phyloP scores from a whole-genome alignment of 2,113 vertebrate genomes.

The Hypanus sabinus region DNA sequence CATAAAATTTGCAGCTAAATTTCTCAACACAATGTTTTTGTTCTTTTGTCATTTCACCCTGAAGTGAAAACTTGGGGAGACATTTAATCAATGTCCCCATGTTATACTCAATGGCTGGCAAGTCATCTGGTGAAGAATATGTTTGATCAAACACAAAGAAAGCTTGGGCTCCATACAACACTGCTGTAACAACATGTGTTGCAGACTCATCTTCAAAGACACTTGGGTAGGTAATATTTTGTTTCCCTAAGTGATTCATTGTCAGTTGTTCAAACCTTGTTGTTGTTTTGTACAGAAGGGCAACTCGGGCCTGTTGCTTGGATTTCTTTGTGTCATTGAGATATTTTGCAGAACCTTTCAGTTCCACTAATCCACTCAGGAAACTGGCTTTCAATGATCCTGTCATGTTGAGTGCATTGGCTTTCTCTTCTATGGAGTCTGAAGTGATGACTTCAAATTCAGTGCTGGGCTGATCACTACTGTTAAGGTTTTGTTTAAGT shows the following conservation, averaged over 20 bases:
- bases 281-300: constrained; percentile 45
- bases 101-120: not conserved
- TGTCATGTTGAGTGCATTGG: constrained; percentile 44
- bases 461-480: constrained; percentile 35
- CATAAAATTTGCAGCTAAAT: constrained; percentile 40
- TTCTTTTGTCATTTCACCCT: not conserved
- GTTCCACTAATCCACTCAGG: constrained; percentile 43
- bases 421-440: constrained; percentile 47
- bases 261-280: constrained; percentile 47
- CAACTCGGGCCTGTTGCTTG: constrained; percentile 43
- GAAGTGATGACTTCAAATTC: constrained; percentile 44
- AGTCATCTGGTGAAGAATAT: constrained; percentile 41
- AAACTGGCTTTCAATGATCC: constrained; percentile 51
- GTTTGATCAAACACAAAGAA: constrained; percentile 45
- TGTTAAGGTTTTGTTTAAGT: constrained; percentile 23
- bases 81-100: not conserved
- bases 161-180: too few species aligned
- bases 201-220: constrained; percentile 37
- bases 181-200: too few species aligned
- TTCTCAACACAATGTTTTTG: not conserved
- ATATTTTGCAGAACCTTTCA: constrained; percentile 48
- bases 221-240: constrained; percentile 36
- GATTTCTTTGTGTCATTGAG: constrained; percentile 46
- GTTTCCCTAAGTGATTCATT: constrained; percentile 46
- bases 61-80: not conserved